Percentiles rank a stretch among this genome's conserved stretches.
phyloP scores from a whole-genome alignment of 1,140 invertebrate species.

The Drosophila busckii region DNA sequence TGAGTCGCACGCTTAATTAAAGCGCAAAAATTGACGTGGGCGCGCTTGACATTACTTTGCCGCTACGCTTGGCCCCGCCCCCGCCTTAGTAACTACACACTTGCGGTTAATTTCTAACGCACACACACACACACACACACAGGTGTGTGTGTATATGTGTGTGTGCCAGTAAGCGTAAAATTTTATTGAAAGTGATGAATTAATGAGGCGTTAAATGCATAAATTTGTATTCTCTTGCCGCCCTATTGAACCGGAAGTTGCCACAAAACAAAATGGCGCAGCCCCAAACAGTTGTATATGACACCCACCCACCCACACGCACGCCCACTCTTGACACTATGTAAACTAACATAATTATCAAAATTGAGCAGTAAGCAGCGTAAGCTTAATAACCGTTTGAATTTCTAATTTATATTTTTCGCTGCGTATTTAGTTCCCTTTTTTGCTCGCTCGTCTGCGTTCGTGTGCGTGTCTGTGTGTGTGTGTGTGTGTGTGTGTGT shows the following conservation, averaged over 20 bases:
- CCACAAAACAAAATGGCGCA: slow-evolving; percentile 32
- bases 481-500: no score
- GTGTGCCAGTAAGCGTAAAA: slow-evolving; percentile 56
- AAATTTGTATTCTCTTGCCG: slow-evolving; percentile 66
- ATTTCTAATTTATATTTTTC: background rate
- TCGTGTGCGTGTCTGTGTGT: no score
- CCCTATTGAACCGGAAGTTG: slow-evolving; percentile 72
- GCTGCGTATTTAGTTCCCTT: background rate
- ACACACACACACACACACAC: slow-evolving; percentile 25
- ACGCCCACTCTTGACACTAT: background rate
- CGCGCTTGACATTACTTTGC: slow-evolving; percentile 26
- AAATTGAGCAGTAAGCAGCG: slow-evolving; percentile 1
- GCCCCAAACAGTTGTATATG: background rate
- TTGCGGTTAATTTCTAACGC: slow-evolving; percentile 35
- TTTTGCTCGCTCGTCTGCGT: no score
- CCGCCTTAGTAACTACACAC: slow-evolving; percentile 28
- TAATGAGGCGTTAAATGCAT: slow-evolving; percentile 77
- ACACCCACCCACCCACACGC: no score
- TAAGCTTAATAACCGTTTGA: background rate
- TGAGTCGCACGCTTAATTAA: slow-evolving; percentile 50
- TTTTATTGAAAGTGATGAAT: slow-evolving; percentile 76
- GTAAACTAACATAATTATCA: slow-evolving; percentile 28
- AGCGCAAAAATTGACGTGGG: slow-evolving; percentile 19
- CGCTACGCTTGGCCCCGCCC: slow-evolving; percentile 4
- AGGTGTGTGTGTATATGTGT: slow-evolving; percentile 29